Evolutionary conservation across 2,797 vertebrate species (phyloP).

Genomic region (Rhinoraja longicauda): DNA sequence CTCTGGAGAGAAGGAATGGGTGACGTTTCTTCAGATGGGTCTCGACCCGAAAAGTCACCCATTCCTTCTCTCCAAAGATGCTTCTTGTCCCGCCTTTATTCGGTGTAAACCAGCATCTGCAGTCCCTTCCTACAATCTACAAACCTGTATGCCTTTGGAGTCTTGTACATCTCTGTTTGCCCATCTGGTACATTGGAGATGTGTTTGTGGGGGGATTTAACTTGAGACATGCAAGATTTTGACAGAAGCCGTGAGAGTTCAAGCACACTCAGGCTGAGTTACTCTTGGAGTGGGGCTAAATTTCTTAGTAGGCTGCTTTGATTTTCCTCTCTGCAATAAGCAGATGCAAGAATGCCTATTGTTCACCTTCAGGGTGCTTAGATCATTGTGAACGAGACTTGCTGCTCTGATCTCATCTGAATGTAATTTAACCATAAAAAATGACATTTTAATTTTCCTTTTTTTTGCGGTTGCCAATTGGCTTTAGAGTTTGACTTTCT

Average conservation of each 20-base stretch:
- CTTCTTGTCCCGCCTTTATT: too few relatives aligned
- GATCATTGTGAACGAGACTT: constrained; percentile 16
- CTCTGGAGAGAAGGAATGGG: too few relatives aligned
- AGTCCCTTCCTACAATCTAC: too few relatives aligned
- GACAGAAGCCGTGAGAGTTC: background rate
- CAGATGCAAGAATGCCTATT: constrained; percentile 10
- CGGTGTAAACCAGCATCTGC: too few relatives aligned
- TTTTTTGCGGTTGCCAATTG: background rate
- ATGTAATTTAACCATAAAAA: constrained; percentile 15
- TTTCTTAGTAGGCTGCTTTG: background rate
- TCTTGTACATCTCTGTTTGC: background rate
- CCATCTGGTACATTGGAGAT: background rate
- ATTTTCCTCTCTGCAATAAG: background rate
- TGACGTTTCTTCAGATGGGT: too few relatives aligned
- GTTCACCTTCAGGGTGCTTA: constrained; percentile 14
- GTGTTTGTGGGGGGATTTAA: background rate
- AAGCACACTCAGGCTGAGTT: background rate
- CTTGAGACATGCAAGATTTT: background rate
- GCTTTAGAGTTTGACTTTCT: background rate
- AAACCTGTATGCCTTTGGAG: too few relatives aligned
- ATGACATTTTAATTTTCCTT: background rate
- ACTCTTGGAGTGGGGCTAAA: background rate
- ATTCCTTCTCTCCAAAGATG: too few relatives aligned
- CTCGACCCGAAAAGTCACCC: too few relatives aligned
- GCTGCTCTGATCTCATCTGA: constrained; percentile 20